Conservation (phyloP, 2,797 vertebrate genomes). For the Microctenopoma steveboyesi region DNA sequence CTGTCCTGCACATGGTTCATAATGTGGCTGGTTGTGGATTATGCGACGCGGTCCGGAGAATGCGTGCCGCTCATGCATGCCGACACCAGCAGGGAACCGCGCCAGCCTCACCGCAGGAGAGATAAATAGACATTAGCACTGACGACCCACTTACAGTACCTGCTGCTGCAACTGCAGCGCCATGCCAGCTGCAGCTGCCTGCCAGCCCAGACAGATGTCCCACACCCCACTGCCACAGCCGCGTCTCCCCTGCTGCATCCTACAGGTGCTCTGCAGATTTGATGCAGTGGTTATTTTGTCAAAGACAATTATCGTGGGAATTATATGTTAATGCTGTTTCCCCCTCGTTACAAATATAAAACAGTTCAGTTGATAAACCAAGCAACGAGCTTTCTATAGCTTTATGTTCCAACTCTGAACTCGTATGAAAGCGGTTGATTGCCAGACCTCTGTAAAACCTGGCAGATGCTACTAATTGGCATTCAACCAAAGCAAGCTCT, state of each 20-base stretch:
- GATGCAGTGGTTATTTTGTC: not conserved
- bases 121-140: constrained; percentile 65
- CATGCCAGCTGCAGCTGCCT: constrained; percentile 40
- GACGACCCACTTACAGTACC: constrained; percentile 64
- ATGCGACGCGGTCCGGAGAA: constrained; percentile 23
- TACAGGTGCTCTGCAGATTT: constrained; percentile 11
- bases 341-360: not conserved
- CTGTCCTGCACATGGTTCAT: constrained; percentile 4
- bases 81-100: constrained; percentile 37
- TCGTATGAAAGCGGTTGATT: constrained; percentile 18
- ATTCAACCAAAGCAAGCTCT: constrained; percentile 29
- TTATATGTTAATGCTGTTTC: not conserved
- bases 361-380: not conserved
- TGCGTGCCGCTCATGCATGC: constrained; percentile 23
- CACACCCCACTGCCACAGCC: constrained; percentile 19
- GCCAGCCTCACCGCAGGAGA: constrained; percentile 42
- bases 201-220: constrained; percentile 53
- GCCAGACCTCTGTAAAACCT: constrained; percentile 30
- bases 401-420: constrained; percentile 13
- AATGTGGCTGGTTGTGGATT: constrained; percentile 4
- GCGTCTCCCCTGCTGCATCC: constrained; percentile 7
- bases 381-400: not conserved
- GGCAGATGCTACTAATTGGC: constrained; percentile 55
- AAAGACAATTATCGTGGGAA: not conserved
- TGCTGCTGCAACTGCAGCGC: constrained; percentile 54